Evolutionary conservation across 1,140 invertebrate species (phyloP), one percentile per base, ranked within the genome.

Genomic region (Panulirus ornatus): DNA sequence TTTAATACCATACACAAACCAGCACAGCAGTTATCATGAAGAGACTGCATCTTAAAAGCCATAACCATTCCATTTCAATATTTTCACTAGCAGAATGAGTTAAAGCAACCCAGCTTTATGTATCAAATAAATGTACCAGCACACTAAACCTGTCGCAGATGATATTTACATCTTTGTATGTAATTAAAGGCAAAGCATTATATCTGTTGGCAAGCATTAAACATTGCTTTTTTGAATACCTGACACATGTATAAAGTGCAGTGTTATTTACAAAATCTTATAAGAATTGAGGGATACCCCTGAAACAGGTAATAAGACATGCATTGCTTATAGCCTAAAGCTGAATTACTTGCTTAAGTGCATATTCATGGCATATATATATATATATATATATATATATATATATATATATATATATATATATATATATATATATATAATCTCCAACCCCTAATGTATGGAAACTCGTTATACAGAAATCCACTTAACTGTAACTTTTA

Each of bases 131-230:
- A 54, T 19, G 8, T 71, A 51, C 9, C n/a, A 36, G 19, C 38
- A 19, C 36, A 40, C 42, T 75, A 85, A 71, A 85, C 83, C 83
- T 85, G 70, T 85, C 70, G 38, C 63, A 71, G 82, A 73, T 51
- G 44, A 58, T 75, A 75, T 85, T 73, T 58, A 70, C 30, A 6
- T 66, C 30, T 66, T 6, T 58, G 11, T 58, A 58, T 58, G 30
- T 66, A 27, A 30, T 66, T 66, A 66, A n/a, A 66, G 58, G n/a
- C 58, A 27, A 66, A 66, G 58, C 58, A 66, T 66, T 66, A 66
- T 22, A 66, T 2, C 30, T 16, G n/a, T 66, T 30, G 27, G 27
- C n/a, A 66, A 66, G 58, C 58, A 66, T 30, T 6, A 8, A 66
- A 14, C 19, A 58, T 6, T 5, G 30, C 30, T 66, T 8, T 66